Conservation (phyloP, 2,797 vertebrate species). For the Gymnoscopelus microlampas region DNA sequence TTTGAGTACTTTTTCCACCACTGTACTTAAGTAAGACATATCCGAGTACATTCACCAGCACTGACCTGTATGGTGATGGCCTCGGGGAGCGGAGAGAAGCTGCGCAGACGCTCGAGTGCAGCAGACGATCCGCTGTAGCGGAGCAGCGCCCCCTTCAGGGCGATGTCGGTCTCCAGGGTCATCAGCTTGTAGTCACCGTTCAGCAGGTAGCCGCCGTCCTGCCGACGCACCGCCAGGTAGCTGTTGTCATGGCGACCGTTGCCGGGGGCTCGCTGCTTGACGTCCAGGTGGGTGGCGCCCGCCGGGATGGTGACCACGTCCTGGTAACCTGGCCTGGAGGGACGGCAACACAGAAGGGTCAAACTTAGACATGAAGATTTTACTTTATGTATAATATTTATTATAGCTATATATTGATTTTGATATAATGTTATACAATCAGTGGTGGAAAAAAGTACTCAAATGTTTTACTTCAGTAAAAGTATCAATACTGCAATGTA, state of each 20-base stretch:
- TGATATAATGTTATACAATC: no score
- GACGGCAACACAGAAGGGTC: no score
- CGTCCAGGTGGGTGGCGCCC: constrained; percentile 93
- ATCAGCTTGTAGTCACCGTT: constrained; percentile 94
- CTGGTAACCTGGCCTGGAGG: constrained; percentile 90
- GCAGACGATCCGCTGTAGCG: constrained; percentile 94
- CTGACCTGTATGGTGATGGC: constrained; percentile 81
- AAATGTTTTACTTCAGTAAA: no score
- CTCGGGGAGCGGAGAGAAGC: constrained; percentile 91
- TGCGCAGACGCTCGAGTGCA: constrained; percentile 90
- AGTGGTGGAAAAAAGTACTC: no score
- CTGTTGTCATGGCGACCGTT: constrained; percentile 88
- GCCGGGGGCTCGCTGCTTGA: constrained; percentile 90
- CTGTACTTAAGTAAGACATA: not conserved
- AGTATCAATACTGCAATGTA: no score
- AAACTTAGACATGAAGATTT: no score
- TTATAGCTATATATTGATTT: no score
- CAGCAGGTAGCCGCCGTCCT: constrained; percentile 90
- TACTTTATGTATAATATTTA: no score
- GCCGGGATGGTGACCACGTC: constrained; percentile 92
- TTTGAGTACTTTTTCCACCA: no score
- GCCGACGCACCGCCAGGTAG: constrained; percentile 90
- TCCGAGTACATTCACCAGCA: no score
- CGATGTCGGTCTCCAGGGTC: constrained; percentile 93
- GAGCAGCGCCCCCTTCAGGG: constrained; percentile 86